A percentile compares a stretch with the other conserved stretches of the same genome.
Evolutionary conservation across 2,797 vertebrate genomes (phyloP).

Genomic region (Crax fasciolata): DNA sequence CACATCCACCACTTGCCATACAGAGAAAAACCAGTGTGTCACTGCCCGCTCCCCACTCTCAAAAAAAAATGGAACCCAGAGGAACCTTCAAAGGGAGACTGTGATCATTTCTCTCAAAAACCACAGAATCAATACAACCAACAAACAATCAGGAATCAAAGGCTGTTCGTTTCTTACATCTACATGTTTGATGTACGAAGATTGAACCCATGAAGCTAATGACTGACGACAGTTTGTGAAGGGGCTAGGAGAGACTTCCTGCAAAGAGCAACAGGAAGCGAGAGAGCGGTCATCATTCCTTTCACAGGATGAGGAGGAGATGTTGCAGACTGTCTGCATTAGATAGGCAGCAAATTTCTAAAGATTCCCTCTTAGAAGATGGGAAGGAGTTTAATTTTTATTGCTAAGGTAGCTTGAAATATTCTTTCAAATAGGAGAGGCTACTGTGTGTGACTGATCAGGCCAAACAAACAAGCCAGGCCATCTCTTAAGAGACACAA

Average conservation of each 20-base stretch:
- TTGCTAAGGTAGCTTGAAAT: background rate
- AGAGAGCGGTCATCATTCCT: background rate
- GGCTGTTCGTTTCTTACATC: background rate
- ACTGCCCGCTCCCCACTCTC: background rate
- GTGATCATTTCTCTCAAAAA: background rate
- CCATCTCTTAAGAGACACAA: background rate
- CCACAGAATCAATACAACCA: background rate
- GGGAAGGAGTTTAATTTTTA: background rate
- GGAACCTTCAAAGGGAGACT: background rate
- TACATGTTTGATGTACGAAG: background rate
- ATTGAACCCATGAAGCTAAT: background rate
- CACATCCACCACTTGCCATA: background rate
- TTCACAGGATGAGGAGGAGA: background rate
- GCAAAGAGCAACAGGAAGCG: background rate
- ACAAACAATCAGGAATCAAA: background rate
- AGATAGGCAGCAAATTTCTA: background rate
- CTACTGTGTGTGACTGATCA: background rate
- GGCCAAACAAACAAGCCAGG: background rate
- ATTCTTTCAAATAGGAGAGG: background rate
- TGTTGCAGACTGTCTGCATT: background rate
- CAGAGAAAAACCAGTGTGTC: background rate
- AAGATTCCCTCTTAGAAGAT: background rate
- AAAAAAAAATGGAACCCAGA: background rate
- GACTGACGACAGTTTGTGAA: background rate
- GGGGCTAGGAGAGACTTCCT: background rate